phyloP scores from a whole-genome alignment of 2,113 vertebrate species.

The Hemicordylus capensis region DNA sequence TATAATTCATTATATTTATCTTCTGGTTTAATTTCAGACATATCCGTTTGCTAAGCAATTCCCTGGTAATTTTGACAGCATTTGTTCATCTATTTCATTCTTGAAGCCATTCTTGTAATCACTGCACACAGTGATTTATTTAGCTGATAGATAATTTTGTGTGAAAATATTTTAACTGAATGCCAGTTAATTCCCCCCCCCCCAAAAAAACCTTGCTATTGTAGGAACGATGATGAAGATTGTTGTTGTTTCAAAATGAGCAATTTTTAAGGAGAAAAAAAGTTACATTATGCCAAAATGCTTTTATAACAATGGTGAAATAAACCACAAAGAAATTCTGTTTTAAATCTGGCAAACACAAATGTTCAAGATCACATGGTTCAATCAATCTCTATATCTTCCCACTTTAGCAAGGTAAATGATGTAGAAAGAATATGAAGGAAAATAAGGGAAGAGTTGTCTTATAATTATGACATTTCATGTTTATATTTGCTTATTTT shows the following conservation, averaged over 20 bases:
- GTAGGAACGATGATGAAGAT: too few relatives aligned
- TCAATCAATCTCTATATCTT: neutral
- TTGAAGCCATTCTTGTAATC: neutral
- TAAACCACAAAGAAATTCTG: neutral
- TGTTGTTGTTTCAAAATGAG: neutral
- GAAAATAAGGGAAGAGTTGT: neutral
- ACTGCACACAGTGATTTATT: neutral
- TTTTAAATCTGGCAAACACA: neutral
- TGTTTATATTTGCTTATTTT: neutral
- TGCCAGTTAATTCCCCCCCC: neutral
- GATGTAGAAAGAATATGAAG: neutral
- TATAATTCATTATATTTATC: too few relatives aligned
- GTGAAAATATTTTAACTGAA: neutral
- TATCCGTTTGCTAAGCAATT: neutral
- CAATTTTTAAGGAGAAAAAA: neutral
- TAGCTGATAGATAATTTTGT: neutral
- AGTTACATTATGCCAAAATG: neutral
- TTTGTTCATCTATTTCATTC: neutral
- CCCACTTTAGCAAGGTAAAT: neutral
- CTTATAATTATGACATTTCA: neutral
- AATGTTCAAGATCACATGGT: neutral
- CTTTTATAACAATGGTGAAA: neutral
- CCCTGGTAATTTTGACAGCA: neutral
- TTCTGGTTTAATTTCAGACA: neutral
- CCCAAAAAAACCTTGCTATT: neutral